A percentile compares a stretch with the other conserved stretches of the same genome.
Conservation (phyloP, 2,888 invertebrate species). For the Spilarctia lutea region DNA sequence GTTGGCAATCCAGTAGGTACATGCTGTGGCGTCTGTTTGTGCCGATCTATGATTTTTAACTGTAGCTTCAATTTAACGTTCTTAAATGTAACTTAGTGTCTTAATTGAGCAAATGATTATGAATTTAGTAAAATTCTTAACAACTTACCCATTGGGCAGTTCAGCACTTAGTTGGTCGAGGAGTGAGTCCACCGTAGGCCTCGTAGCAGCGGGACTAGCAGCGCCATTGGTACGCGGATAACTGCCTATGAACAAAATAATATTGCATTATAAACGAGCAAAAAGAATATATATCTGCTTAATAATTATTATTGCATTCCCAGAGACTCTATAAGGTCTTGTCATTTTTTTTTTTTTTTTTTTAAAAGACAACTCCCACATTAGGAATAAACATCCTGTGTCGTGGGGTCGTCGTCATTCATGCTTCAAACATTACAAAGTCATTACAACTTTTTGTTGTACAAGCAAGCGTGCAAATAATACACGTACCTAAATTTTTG, state of each 20-base stretch:
- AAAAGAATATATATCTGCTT: too few relatives aligned
- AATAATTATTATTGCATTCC: too few relatives aligned
- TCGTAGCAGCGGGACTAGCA: slow-evolving; percentile 80
- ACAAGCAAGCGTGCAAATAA: slow-evolving; percentile 11
- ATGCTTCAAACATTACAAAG: neutral
- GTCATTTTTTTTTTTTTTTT: too few relatives aligned
- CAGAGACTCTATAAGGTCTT: too few relatives aligned
- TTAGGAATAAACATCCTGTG: too few relatives aligned
- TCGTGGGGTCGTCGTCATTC: neutral
- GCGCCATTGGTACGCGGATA: slow-evolving; percentile 81
- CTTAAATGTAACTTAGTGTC: too few relatives aligned
- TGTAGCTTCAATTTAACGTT: too few relatives aligned
- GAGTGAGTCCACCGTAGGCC: slow-evolving; percentile 95
- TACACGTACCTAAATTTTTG: slow-evolving; percentile 25
- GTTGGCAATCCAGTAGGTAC: too few relatives aligned
- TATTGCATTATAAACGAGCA: neutral
- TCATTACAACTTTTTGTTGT: neutral
- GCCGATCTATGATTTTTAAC: too few relatives aligned
- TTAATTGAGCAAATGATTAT: too few relatives aligned
- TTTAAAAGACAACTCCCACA: too few relatives aligned
- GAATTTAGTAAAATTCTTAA: neutral
- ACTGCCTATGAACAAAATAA: slow-evolving; percentile 37
- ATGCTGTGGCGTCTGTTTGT: too few relatives aligned
- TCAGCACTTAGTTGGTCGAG: slow-evolving; percentile 94
- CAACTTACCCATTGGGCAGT: slow-evolving; percentile 91